Conservation (phyloP, 2,888 invertebrate genomes). For the Pocota personata region DNA sequence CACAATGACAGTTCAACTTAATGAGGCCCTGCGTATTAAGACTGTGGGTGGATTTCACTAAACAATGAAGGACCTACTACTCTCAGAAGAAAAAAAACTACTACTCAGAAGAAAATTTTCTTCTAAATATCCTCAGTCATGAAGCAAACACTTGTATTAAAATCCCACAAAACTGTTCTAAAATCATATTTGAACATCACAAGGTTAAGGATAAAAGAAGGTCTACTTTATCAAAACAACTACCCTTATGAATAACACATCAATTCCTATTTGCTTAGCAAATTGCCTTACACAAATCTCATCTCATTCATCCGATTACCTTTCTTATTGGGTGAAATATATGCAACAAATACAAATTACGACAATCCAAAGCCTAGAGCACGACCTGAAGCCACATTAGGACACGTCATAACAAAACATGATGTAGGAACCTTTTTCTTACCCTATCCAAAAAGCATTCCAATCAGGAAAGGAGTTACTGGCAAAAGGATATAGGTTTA, state of each 20-base stretch:
- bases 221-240: not conserved
- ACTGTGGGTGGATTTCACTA: no score
- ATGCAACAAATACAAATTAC: not conserved
- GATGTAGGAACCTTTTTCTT: not conserved
- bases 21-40: no score
- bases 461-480: not conserved
- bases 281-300: conserved; percentile 1
- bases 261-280: not conserved
- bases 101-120: no score
- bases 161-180: no score
- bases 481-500: not conserved
- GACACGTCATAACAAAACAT: not conserved
- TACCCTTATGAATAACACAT: not conserved
- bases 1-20: no score
- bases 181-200: no score
- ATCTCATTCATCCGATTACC: not conserved
- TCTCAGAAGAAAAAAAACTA: no score
- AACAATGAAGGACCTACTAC: no score
- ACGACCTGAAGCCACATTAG: not conserved
- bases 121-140: no score
- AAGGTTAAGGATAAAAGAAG: no score
- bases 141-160: no score
- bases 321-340: conserved; percentile 8
- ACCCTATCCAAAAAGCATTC: not conserved
- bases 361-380: not conserved